These are phyloP conservation scores for Drosophila parabipectinata DNA, from an alignment of 1,140 invertebrate genomes.

Conservation along the genomic window DNA sequence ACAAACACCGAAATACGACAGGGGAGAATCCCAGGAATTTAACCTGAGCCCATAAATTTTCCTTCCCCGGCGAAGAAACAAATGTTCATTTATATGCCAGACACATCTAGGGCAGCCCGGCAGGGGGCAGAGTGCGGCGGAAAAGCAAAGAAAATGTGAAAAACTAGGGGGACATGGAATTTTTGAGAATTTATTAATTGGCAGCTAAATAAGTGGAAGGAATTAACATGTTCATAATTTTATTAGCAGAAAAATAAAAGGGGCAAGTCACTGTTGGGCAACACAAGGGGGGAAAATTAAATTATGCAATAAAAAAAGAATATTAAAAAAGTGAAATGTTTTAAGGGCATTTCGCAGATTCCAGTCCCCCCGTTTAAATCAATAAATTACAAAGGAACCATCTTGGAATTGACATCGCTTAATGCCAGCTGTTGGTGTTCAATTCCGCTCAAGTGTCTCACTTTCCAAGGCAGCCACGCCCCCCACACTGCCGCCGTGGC, in stretches of 20 bases:
- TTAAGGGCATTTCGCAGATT: conserved; percentile 7
- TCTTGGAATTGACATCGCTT: conserved; percentile 28
- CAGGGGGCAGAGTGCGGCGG: conserved; percentile 5
- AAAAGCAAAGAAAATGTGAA: conserved; percentile 28
- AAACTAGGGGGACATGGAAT: conserved; percentile 38
- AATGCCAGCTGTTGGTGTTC: conserved; percentile 73
- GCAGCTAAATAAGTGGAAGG: conserved; percentile 74
- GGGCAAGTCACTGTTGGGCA: background rate
- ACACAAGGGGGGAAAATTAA: conserved; percentile 5
- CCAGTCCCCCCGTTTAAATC: conserved; percentile 27
- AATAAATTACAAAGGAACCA: conserved; percentile 33
- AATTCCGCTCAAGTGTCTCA: conserved; percentile 72
- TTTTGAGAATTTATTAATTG: conserved; percentile 78
- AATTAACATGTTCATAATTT: conserved; percentile 81
- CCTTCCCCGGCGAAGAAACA: conserved; percentile 43
- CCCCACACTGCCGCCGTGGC: conserved; percentile 14
- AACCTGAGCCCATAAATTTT: conserved; percentile 76
- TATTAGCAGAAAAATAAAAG: conserved; percentile 50
- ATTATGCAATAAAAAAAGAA: conserved; percentile 22
- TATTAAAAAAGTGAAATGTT: conserved; percentile 7
- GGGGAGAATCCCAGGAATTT: conserved; percentile 70
- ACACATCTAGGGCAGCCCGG: conserved; percentile 42
- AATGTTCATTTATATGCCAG: conserved; percentile 81
- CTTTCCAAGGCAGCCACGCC: conserved; percentile 55
- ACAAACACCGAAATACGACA: conserved; percentile 24